Evolutionary conservation across 2,888 invertebrate species (phyloP).

Genomic region (Dichetophora obliterata): DNA sequence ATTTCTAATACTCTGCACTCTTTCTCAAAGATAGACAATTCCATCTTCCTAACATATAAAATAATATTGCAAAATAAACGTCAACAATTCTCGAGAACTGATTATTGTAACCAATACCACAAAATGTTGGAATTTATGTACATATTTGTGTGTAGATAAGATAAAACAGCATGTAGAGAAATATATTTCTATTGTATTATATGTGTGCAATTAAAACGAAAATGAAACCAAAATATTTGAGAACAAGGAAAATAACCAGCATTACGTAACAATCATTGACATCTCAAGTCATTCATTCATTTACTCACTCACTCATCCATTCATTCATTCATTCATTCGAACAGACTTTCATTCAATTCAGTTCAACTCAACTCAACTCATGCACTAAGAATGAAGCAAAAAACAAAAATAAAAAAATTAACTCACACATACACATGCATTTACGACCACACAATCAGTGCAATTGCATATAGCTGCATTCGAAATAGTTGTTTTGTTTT

Average conservation of each 20-base stretch:
- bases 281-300: slow-evolving; percentile 10
- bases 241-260: neutral
- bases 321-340: neutral
- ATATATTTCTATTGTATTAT: too few relatives aligned
- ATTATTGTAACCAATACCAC: neutral
- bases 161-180: too few relatives aligned
- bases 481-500: neutral
- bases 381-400: neutral
- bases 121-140: neutral
- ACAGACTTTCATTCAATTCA: neutral
- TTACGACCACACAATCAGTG: neutral
- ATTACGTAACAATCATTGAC: neutral
- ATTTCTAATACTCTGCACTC: too few relatives aligned
- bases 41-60: too few relatives aligned
- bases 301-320: neutral
- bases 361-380: neutral
- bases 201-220: too few relatives aligned
- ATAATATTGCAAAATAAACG: too few relatives aligned
- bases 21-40: too few relatives aligned
- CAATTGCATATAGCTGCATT: neutral
- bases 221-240: too few relatives aligned
- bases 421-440: neutral
- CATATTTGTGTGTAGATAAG: neutral
- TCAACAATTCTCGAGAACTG: too few relatives aligned
- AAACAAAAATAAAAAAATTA: neutral